Conservation (phyloP, 2,797 vertebrate genomes). For the Nannoperca obscura region DNA sequence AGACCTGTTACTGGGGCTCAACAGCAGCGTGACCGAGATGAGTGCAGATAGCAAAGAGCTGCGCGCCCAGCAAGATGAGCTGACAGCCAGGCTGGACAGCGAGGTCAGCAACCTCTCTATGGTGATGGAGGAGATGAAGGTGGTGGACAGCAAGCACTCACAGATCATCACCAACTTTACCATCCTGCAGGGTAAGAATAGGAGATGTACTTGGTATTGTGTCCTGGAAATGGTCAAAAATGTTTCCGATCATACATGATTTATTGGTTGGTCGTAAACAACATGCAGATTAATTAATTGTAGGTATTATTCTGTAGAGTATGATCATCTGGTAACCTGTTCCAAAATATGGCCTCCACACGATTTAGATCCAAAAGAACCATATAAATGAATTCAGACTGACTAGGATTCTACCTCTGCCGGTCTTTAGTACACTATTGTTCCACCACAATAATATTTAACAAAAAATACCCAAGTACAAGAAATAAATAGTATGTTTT, state of each 20-base stretch:
- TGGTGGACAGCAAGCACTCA: conserved; percentile 91
- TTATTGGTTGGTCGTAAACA: not conserved
- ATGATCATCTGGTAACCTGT: not conserved
- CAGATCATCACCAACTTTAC: conserved; percentile 90
- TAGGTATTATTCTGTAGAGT: not conserved
- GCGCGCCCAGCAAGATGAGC: conserved; percentile 81
- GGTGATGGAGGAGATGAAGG: conserved; percentile 98
- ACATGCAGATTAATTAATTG: not conserved
- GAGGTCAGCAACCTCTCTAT: conserved; percentile 87
- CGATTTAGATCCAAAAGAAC: not conserved
- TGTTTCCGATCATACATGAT: not conserved
- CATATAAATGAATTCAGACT: not conserved
- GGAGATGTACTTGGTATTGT: not conserved
- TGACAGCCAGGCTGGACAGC: conserved; percentile 75
- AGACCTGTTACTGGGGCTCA: conserved; percentile 90
- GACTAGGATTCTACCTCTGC: not conserved
- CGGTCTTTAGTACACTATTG: not conserved
- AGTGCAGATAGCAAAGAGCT: conserved; percentile 88
- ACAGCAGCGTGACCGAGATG: conserved; percentile 89
- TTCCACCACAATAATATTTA: not conserved
- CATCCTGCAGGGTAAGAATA: conserved; percentile 82
- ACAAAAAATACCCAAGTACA: not conserved
- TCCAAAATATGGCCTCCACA: not conserved
- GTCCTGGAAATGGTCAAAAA: not conserved
- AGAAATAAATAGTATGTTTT: not conserved